phyloP scores from a whole-genome alignment of 2,888 invertebrate genomes.

The Harpalus rubripes region DNA sequence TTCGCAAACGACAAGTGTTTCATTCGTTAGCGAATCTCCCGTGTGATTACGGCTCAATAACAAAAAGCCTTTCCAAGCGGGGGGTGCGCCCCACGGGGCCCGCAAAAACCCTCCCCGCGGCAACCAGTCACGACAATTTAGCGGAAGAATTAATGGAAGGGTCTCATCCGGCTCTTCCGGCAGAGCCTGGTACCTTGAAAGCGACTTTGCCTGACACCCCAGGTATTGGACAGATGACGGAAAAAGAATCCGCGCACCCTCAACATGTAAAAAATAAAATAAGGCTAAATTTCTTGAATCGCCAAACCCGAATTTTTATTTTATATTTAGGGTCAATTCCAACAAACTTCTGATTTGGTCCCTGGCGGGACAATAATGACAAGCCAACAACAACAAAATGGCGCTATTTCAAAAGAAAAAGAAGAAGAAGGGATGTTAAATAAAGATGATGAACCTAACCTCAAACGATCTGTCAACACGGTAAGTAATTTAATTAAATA shows the following conservation, averaged over 20 bases:
- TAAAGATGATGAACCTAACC: constrained; percentile 62
- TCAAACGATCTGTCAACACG: constrained; percentile 74
- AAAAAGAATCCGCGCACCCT: constrained; percentile 94
- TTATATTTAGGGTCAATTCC: constrained; percentile 65
- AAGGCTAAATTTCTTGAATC: no score
- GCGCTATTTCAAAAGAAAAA: background rate
- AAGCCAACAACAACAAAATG: constrained; percentile 33
- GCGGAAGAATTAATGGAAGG: constrained; percentile 89
- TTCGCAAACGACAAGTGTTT: constrained; percentile 98
- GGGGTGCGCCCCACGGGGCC: constrained; percentile 69
- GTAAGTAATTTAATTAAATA: constrained; percentile 70
- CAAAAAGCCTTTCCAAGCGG: constrained; percentile 84
- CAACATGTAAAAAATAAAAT: background rate
- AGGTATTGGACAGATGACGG: constrained; percentile 94
- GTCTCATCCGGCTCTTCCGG: constrained; percentile 89
- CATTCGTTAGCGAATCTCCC: constrained; percentile 98
- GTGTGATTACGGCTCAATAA: constrained; percentile 93
- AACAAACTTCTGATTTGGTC: constrained; percentile 71
- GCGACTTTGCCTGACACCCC: constrained; percentile 95
- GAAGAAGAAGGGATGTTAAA: constrained; percentile 34
- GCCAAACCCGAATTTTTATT: background rate
- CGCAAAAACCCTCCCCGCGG: constrained; percentile 69
- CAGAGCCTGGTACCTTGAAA: constrained; percentile 95
- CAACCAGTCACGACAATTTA: constrained; percentile 80
- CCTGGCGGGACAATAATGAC: constrained; percentile 64